Evolutionary conservation across 2,113 vertebrate genomes (phyloP).

Genomic region (Laticauda laticaudata): DNA sequence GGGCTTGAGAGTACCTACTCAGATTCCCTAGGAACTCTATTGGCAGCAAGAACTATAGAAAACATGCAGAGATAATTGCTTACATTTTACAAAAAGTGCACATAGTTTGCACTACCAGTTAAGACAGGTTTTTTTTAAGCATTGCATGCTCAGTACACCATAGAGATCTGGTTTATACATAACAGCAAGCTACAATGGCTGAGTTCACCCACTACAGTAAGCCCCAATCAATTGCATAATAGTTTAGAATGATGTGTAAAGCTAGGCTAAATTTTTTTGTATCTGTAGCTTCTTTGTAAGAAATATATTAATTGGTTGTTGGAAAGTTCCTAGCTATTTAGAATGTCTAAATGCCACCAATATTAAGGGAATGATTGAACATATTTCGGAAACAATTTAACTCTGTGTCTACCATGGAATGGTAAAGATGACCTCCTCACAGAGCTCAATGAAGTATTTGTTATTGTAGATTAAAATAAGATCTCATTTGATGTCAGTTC

Average conservation of each 20-base stretch:
- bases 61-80: background rate
- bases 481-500: background rate
- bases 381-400: background rate
- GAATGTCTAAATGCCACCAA: background rate
- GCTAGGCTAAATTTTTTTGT: slow-evolving; percentile 43
- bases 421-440: background rate
- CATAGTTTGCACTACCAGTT: slow-evolving; percentile 8
- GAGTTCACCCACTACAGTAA: background rate
- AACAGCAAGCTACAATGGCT: background rate
- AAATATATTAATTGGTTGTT: slow-evolving; percentile 36
- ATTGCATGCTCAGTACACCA: background rate
- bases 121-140: background rate
- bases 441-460: background rate
- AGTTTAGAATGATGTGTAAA: background rate
- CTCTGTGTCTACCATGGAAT: background rate
- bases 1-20: background rate
- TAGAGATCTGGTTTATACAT: background rate
- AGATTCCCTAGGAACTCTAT: fast-evolving
- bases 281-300: slow-evolving; percentile 42
- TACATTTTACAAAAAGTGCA: slow-evolving; percentile 44
- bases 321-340: background rate
- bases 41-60: background rate
- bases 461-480: background rate
- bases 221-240: background rate
- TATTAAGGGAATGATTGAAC: background rate